phyloP scores from a whole-genome alignment of 2,888 invertebrate species.

The Drosophila multiciliata region DNA sequence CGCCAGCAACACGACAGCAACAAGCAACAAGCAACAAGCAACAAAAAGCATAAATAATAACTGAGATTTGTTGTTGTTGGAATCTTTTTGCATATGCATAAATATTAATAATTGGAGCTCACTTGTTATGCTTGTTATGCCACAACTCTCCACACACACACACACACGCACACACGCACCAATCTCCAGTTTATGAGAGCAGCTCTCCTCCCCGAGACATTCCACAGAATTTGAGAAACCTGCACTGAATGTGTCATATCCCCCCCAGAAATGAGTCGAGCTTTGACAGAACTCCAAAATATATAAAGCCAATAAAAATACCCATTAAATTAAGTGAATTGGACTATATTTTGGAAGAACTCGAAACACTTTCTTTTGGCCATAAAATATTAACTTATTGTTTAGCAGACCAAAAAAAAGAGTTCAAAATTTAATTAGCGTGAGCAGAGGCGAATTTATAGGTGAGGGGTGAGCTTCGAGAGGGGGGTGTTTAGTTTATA shows the following conservation, averaged over 20 bases:
- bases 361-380: background rate
- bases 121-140: conserved; percentile 38
- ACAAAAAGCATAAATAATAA: conserved; percentile 32
- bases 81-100: conserved; percentile 50
- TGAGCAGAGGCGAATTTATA: background rate
- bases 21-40: conserved; percentile 23
- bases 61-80: conserved; percentile 24
- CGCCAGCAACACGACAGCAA: conserved; percentile 41
- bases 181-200: background rate
- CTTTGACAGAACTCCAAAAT: background rate
- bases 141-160: conserved; percentile 21
- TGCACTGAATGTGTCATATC: background rate
- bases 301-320: background rate
- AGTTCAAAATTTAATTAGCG: conserved; percentile 22
- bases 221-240: background rate
- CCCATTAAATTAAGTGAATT: background rate
- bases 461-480: background rate
- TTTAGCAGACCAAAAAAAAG: conserved; percentile 14
- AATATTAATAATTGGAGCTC: conserved; percentile 47
- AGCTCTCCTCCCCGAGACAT: background rate
- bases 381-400: conserved; percentile 2
- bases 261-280: background rate
- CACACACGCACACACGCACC: background rate
- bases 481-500: background rate
- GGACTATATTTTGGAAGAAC: background rate